A percentile compares a stretch with the other conserved stretches of the same genome.
Evolutionary conservation across 2,113 vertebrate genomes (phyloP).

Genomic region (Scartelaos histophorus): DNA sequence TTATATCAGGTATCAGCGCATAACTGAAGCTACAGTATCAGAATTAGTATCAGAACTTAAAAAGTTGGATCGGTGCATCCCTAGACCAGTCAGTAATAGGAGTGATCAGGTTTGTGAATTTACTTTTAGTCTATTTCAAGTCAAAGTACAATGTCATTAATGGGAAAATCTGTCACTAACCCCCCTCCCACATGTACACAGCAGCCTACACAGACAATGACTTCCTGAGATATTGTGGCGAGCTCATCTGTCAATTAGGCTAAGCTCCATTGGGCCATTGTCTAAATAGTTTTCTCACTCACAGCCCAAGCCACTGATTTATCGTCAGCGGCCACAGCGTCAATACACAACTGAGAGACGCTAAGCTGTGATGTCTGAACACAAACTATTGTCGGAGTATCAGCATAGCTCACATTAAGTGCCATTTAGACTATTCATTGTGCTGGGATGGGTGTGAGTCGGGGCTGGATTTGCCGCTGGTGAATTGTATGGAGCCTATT

Average conservation of each 20-base stretch:
- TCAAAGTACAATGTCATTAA: too few species aligned
- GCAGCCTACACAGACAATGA: conserved; percentile 5
- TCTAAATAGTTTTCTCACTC: conserved; percentile 78
- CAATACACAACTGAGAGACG: conserved; percentile 73
- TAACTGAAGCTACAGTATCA: too few species aligned
- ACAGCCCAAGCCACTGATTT: conserved; percentile 74
- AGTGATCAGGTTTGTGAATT: too few species aligned
- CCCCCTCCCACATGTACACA: conserved; percentile 10
- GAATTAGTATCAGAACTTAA: too few species aligned
- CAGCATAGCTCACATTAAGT: conserved; percentile 71
- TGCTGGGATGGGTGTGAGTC: conserved; percentile 40
- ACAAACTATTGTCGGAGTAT: conserved; percentile 70
- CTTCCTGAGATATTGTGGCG: conserved; percentile 63
- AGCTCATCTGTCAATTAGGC: conserved; percentile 77
- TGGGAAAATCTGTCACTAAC: too few species aligned
- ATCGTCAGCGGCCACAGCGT: conserved; percentile 69
- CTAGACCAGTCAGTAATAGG: too few species aligned
- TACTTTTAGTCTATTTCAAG: too few species aligned
- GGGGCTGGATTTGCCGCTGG: conserved; percentile 36
- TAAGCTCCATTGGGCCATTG: conserved; percentile 76
- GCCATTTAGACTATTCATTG: conserved; percentile 72
- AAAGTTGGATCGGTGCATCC: too few species aligned
- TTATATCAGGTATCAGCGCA: too few species aligned
- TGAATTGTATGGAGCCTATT: neutral
- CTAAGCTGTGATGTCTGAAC: conserved; percentile 74